Evolutionary conservation across 30 jellyfish, hydroid and myxozoan species (phyloP).

Genomic region (Hydra vulgaris): DNA sequence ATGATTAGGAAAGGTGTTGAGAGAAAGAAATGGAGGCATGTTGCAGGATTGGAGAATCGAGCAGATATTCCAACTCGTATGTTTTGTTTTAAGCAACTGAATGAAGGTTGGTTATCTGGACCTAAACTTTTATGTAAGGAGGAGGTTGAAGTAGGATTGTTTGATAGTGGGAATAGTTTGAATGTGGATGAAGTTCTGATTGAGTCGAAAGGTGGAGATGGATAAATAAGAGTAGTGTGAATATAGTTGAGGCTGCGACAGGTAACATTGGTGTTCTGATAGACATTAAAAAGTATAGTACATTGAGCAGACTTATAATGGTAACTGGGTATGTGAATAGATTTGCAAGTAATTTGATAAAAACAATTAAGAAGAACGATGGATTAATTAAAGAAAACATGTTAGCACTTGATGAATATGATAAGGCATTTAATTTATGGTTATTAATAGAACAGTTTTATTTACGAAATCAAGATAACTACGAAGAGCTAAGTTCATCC

Average conservation of each 20-base stretch:
- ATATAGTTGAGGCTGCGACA: not conserved
- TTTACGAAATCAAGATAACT: not conserved
- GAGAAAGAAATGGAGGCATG: too few species aligned
- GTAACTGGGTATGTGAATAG: not conserved
- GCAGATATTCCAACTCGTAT: too few species aligned
- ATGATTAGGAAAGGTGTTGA: too few species aligned
- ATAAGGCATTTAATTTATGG: not conserved
- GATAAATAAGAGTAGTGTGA: not conserved
- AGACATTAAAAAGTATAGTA: not conserved
- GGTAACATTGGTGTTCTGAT: not conserved
- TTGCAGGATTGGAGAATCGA: too few species aligned
- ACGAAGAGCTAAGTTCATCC: not conserved
- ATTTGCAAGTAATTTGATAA: not conserved
- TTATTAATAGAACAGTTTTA: not conserved
- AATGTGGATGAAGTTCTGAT: not conserved
- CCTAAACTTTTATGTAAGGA: not conserved
- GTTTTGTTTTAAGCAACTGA: too few species aligned
- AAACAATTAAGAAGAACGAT: slow-evolving; percentile 1
- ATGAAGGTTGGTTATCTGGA: not conserved
- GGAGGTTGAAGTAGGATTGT: not conserved
- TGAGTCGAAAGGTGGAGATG: not conserved
- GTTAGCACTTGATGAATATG: not conserved
- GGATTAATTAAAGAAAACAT: not conserved
- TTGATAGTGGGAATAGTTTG: not conserved
- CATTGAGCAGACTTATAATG: slow-evolving; percentile 1